These are phyloP conservation scores for Anguilla marmorata DNA, from an alignment of 2,797 vertebrate genomes.

Conservation along the genomic window DNA sequence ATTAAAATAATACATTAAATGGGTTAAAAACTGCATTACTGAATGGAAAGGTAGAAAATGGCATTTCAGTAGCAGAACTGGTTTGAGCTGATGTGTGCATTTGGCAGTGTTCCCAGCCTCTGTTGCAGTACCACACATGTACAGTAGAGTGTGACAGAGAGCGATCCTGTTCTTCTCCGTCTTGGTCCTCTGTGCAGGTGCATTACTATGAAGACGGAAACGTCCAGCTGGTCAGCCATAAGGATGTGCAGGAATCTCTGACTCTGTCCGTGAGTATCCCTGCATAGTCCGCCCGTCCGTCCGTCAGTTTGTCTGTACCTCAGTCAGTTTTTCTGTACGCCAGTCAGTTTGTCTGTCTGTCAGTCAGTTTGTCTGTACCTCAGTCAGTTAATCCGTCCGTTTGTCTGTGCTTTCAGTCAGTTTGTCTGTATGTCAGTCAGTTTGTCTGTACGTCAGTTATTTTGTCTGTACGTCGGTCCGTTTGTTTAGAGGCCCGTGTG, in stretches of 20 bases:
- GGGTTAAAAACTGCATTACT: neutral
- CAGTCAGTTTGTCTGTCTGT: neutral
- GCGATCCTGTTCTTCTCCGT: neutral
- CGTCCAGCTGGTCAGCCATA: conserved; percentile 94
- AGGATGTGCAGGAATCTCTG: conserved; percentile 86
- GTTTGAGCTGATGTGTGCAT: neutral
- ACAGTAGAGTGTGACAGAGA: neutral
- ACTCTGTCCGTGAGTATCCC: conserved; percentile 82
- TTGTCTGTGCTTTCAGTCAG: too few relatives aligned
- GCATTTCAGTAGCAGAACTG: neutral
- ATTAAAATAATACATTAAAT: too few relatives aligned
- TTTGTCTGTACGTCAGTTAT: too few relatives aligned
- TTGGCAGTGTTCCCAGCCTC: neutral
- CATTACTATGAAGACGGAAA: conserved; percentile 98
- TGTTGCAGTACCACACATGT: too few relatives aligned
- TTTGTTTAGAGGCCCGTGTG: neutral
- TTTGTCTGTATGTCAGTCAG: too few relatives aligned
- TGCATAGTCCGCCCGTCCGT: neutral
- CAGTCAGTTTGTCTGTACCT: too few relatives aligned
- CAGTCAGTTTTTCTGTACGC: neutral
- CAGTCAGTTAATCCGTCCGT: too few relatives aligned
- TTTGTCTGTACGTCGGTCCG: too few relatives aligned
- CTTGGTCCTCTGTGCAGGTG: conserved; percentile 68
- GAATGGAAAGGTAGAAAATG: neutral
- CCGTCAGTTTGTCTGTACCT: neutral